These are phyloP conservation scores for Myotis brandtii DNA, from an alignment of 2,113 vertebrate genomes.

Conservation along the genomic window DNA sequence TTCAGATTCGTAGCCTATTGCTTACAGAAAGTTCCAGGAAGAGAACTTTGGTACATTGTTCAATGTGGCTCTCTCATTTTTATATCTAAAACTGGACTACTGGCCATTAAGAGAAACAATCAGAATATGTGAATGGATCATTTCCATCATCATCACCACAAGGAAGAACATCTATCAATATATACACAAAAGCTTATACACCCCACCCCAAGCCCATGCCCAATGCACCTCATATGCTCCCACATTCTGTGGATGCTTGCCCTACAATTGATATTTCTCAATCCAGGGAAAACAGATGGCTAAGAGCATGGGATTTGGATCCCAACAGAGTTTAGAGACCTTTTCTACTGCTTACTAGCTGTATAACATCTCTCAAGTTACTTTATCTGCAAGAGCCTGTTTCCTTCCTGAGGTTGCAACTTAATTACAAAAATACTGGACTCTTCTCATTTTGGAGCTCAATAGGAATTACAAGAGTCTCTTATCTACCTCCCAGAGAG, in stretches of 20 bases:
- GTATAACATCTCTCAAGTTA: conserved; percentile 51
- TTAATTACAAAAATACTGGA: conserved; percentile 55
- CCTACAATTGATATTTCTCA: conserved; percentile 52
- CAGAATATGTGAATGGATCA: not conserved
- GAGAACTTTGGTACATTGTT: not conserved
- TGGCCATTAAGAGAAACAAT: conserved; percentile 33
- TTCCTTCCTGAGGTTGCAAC: conserved; percentile 16
- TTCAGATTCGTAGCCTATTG: not conserved
- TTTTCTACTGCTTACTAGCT: conserved; percentile 51
- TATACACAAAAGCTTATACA: conserved; percentile 14
- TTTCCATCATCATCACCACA: not conserved
- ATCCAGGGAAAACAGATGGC: conserved; percentile 47
- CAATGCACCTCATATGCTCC: conserved; percentile 48
- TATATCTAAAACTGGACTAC: not conserved
- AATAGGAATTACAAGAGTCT: conserved; percentile 33
- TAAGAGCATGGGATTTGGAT: conserved; percentile 51
- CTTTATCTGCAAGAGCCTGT: conserved; percentile 34
- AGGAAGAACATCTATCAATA: conserved; percentile 31
- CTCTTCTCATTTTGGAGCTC: conserved; percentile 34
- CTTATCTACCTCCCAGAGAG: conserved; percentile 37
- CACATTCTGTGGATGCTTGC: conserved; percentile 19
- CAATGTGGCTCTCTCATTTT: not conserved
- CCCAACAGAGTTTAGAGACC: conserved; percentile 9
- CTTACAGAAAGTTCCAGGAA: conserved; percentile 3
- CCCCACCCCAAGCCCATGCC: not conserved